Evolutionary conservation across 2,888 invertebrate species (phyloP).

Genomic region (Drosophila anomalata): DNA sequence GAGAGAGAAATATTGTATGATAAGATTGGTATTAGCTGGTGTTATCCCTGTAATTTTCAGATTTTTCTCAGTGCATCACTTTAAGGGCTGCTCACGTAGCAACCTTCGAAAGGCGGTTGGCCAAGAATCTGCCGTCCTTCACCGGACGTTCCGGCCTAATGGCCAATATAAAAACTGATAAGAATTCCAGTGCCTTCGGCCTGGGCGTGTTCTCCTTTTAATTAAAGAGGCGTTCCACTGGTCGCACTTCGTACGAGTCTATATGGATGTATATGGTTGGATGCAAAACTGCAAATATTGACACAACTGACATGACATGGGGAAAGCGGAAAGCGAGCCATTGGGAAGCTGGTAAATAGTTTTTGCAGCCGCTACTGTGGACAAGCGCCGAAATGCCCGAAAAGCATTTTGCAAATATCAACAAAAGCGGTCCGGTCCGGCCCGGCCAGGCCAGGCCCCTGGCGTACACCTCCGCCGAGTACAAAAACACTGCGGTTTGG

Average conservation of each 20-base stretch:
- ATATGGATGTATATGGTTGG: constrained; percentile 14
- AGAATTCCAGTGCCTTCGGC: constrained; percentile 11
- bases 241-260: not conserved
- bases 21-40: not conserved
- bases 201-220: constrained; percentile 50
- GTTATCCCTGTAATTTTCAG: not conserved
- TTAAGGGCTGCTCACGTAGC: constrained; percentile 22
- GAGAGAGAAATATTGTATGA: not conserved
- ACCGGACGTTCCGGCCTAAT: constrained; percentile 11
- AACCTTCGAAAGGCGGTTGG: not conserved
- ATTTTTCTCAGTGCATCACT: constrained; percentile 1
- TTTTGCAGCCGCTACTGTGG: constrained; percentile 6
- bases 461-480: constrained; percentile 14
- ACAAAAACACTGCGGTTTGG: constrained; percentile 45
- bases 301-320: constrained; percentile 63
- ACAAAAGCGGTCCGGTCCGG: constrained; percentile 9
- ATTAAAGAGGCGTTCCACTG: constrained; percentile 55
- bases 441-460: not conserved
- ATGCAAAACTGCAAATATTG: constrained; percentile 65
- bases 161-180: constrained; percentile 47
- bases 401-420: constrained; percentile 56
- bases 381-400: constrained; percentile 14
- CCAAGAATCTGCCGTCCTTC: not conserved
- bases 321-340: constrained; percentile 16
- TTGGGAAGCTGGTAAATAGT: constrained; percentile 30